Evolutionary conservation across 2,113 vertebrate genomes (phyloP).

Genomic region (Pandion haliaetus): DNA sequence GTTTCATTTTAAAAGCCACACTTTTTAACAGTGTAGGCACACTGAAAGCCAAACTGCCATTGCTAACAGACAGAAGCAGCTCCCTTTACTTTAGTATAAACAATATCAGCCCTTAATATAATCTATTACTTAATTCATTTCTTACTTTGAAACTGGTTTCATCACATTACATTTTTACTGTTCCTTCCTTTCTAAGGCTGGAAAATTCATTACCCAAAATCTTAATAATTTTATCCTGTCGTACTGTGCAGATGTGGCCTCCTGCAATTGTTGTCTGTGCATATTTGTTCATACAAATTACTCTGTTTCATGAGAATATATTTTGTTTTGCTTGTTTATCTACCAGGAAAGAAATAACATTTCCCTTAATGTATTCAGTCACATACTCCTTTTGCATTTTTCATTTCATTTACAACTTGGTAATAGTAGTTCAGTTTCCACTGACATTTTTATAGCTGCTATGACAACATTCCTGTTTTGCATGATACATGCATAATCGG

Average conservation of each 20-base stretch:
- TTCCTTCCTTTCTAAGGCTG: neutral
- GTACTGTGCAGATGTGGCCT: neutral
- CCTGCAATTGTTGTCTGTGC: neutral
- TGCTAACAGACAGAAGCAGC: neutral
- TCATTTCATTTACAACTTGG: conserved; percentile 55
- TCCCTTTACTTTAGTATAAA: neutral
- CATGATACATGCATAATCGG: conserved; percentile 41
- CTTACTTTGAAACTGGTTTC: neutral
- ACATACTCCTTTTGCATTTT: conserved; percentile 36
- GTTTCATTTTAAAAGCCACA: neutral
- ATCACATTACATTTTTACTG: neutral
- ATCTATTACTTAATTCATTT: neutral
- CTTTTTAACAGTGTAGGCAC: neutral
- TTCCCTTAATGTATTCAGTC: conserved; percentile 25
- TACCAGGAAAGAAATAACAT: neutral
- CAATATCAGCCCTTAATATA: neutral
- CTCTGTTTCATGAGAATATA: neutral
- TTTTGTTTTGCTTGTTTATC: conserved; percentile 18
- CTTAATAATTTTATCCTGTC: neutral
- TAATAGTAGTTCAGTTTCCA: conserved; percentile 47
- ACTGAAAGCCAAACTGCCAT: neutral
- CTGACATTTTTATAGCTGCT: conserved; percentile 63
- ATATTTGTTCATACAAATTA: conserved; percentile 31
- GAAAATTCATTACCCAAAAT: conserved; percentile 24
- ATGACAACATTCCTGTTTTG: conserved; percentile 36